Evolutionary conservation across 2,888 invertebrate genomes (phyloP).

Genomic region (Ligdia adustata): DNA sequence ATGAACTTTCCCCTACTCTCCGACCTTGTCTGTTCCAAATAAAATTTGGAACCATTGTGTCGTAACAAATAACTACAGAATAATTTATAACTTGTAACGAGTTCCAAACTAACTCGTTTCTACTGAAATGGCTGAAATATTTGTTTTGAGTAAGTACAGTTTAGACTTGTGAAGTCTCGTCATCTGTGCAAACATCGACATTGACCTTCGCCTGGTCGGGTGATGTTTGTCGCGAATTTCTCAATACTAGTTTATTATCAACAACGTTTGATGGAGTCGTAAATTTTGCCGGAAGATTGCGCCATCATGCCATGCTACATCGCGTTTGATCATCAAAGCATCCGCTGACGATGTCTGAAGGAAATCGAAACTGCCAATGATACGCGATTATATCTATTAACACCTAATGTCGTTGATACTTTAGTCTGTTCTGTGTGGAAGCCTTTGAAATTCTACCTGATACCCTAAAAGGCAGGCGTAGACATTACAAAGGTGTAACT

Average conservation of each 20-base stretch:
- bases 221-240: slow-evolving; percentile 35
- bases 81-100: slow-evolving; percentile 2
- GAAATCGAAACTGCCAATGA: no score
- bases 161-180: no score
- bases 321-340: slow-evolving; percentile 19
- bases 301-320: slow-evolving; percentile 1
- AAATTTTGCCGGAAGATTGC: slow-evolving; percentile 24
- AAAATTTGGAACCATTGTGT: not conserved
- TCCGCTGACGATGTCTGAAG: slow-evolving; percentile 1
- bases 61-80: not conserved
- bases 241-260: slow-evolving; percentile 32
- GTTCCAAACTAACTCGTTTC: not conserved
- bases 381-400: no score
- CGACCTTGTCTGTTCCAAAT: not conserved
- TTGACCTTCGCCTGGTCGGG: slow-evolving; percentile 47
- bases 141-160: slow-evolving; percentile 1
- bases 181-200: slow-evolving; percentile 55
- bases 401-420: no score
- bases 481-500: slow-evolving; percentile 1
- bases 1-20: not conserved
- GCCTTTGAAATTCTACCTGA: not conserved
- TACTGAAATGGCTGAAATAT: not conserved
- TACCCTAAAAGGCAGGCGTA: not conserved
- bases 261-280: slow-evolving; percentile 32
- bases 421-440: no score